Conservation (phyloP, 2,888 invertebrate genomes). For the Orthosia gothica region DNA sequence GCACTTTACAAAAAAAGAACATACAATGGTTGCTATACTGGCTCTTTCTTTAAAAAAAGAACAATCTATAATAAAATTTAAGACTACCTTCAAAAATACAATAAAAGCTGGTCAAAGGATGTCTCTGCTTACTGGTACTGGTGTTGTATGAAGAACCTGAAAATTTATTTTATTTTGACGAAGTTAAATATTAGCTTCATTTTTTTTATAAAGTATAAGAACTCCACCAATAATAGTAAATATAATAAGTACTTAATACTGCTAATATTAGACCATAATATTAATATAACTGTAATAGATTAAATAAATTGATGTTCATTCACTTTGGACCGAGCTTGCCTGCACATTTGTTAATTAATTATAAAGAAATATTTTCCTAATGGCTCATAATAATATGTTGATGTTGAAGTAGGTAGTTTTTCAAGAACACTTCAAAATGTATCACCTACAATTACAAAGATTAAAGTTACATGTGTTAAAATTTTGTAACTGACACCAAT, state of each 20-base stretch:
- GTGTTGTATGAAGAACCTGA: background rate
- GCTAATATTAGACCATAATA: constrained; percentile 46
- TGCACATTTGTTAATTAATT: constrained; percentile 86
- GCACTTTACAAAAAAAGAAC: background rate
- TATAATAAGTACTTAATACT: constrained; percentile 56
- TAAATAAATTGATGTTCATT: constrained; percentile 51
- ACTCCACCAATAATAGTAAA: constrained; percentile 32
- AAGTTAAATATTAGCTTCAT: constrained; percentile 7
- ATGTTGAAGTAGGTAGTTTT: constrained; percentile 76
- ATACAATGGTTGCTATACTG: background rate
- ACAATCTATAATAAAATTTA: background rate
- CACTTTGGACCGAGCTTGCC: constrained; percentile 80
- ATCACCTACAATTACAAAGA: constrained; percentile 49
- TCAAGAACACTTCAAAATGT: constrained; percentile 73
- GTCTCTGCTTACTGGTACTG: background rate
- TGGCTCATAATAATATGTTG: constrained; percentile 76
- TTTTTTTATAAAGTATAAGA: constrained; percentile 6
- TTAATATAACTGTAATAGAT: constrained; percentile 46
- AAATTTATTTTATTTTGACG: background rate
- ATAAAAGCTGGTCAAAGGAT: background rate
- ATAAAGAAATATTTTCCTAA: constrained; percentile 85
- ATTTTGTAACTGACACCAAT: constrained; percentile 50
- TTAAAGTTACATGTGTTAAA: constrained; percentile 66
- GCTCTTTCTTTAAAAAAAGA: background rate
- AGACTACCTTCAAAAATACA: background rate